A percentile compares a stretch with the other conserved stretches of the same genome.
Conservation (phyloP, 2,797 vertebrate genomes). For the Enteromius viviparus region DNA sequence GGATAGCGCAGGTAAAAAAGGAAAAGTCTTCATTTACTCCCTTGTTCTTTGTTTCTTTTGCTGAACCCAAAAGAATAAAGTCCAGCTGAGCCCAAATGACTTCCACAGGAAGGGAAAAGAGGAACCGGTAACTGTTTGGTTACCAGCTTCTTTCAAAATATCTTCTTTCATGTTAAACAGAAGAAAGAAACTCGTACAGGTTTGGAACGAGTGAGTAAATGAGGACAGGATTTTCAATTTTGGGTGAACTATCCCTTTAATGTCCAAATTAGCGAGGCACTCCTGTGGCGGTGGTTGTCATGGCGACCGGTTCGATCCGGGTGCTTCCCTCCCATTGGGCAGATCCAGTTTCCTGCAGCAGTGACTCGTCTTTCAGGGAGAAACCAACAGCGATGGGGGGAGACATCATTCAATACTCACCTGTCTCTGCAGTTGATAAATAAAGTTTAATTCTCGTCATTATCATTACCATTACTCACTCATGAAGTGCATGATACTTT, state of each 20-base stretch:
- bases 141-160: background rate
- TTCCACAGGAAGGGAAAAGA: background rate
- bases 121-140: background rate
- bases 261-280: background rate
- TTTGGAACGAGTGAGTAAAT: background rate
- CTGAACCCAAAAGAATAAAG: background rate
- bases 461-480: no score
- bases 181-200: background rate
- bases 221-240: background rate
- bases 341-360: conserved; percentile 53
- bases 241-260: background rate
- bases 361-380: conserved; percentile 25
- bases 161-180: background rate
- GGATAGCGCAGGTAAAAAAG: background rate
- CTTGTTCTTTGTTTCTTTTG: background rate
- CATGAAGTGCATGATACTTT: no score
- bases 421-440: no score
- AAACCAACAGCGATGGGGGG: background rate
- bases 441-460: no score
- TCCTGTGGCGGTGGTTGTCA: conserved; percentile 35
- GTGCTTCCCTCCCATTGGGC: conserved; percentile 24
- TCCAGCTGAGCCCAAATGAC: background rate
- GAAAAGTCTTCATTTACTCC: background rate
- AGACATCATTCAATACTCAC: no score
- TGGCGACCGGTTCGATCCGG: conserved; percentile 17